phyloP scores from a whole-genome alignment of 23 tunicate species.

The Halocynthia roretzi region DNA sequence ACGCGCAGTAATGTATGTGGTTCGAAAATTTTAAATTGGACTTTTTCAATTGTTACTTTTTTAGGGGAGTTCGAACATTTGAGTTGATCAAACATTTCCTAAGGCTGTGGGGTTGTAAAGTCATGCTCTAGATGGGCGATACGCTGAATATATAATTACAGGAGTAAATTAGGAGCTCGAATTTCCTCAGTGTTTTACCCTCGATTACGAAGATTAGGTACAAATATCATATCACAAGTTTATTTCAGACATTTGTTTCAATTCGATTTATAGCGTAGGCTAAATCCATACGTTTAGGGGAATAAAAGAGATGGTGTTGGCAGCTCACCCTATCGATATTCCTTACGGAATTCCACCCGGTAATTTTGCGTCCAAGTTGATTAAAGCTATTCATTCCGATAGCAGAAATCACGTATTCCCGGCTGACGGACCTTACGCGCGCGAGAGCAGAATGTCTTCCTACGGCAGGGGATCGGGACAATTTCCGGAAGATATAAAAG shows the following conservation, averaged over 20 bases:
- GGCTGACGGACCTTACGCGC: constrained; percentile 65
- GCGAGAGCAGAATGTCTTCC: constrained; percentile 23
- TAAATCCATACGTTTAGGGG: not conserved
- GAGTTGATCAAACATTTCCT: too few species aligned
- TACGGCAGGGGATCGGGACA: constrained; percentile 12
- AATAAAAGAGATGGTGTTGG: constrained; percentile 21
- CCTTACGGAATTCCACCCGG: constrained; percentile 67
- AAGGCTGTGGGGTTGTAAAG: too few species aligned
- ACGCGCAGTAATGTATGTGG: too few species aligned
- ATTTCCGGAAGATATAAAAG: constrained; percentile 29
- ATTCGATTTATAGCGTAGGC: not conserved
- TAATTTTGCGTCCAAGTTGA: constrained; percentile 59
- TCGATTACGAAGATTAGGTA: too few species aligned
- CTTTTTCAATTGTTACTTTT: too few species aligned
- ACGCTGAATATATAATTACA: too few species aligned
- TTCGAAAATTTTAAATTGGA: too few species aligned
- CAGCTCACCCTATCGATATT: constrained; percentile 25
- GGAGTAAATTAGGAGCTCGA: too few species aligned
- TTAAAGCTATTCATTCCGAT: constrained; percentile 80
- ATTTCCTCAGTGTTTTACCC: too few species aligned
- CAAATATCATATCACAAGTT: constrained; percentile 2
- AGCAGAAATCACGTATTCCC: constrained; percentile 75
- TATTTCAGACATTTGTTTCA: constrained; percentile 4
- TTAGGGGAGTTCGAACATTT: too few species aligned
- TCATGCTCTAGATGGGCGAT: too few species aligned